phyloP scores from a whole-genome alignment of 2,797 vertebrate species.

The Lateolabrax maculatus region DNA sequence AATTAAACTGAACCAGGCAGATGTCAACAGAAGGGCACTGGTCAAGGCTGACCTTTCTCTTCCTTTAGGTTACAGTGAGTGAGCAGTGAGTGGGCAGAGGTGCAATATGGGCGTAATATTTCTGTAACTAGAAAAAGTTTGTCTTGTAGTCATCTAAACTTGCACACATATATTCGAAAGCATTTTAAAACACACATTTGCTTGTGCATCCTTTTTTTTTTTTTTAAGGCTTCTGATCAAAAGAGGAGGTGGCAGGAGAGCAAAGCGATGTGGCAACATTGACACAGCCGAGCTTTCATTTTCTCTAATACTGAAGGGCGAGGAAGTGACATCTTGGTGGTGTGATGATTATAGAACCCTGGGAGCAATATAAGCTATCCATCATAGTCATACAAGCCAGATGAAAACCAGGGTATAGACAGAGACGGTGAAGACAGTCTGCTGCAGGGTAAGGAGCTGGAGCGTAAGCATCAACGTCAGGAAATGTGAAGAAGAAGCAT shows the following conservation, averaged over 20 bases:
- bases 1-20: conserved; percentile 61
- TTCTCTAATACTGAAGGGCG: conserved; percentile 28
- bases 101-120: conserved; percentile 12
- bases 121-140: conserved; percentile 3
- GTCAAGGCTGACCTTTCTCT: conserved; percentile 70
- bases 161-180: background rate
- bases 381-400: conserved; percentile 41
- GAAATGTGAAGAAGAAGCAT: conserved; percentile 36
- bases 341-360: conserved; percentile 56
- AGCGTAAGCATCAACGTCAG: background rate
- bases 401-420: conserved; percentile 42
- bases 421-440: conserved; percentile 13
- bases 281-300: conserved; percentile 30
- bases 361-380: conserved; percentile 49
- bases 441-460: conserved; percentile 41
- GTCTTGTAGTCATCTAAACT: background rate
- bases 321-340: conserved; percentile 31
- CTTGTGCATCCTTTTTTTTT: background rate
- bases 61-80: conserved; percentile 11
- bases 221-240: conserved; percentile 1
- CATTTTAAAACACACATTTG: background rate
- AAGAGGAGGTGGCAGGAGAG: conserved; percentile 7
- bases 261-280: conserved; percentile 27
- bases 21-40: conserved; percentile 71
- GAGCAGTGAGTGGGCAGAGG: conserved; percentile 7